phyloP scores from a whole-genome alignment of 2,888 invertebrate genomes.

The Hypsopygia costalis region DNA sequence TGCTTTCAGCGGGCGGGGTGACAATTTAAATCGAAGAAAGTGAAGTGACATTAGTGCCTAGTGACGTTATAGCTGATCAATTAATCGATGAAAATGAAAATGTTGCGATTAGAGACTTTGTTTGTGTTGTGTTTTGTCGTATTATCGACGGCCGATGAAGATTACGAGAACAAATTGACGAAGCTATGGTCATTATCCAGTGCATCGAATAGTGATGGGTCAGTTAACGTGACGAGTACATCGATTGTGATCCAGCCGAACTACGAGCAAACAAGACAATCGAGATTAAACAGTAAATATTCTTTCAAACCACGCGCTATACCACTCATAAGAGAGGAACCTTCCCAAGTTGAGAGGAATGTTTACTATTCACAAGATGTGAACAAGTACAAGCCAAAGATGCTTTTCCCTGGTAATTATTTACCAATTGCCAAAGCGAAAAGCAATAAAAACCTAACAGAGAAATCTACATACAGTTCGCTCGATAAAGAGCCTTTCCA shows the following conservation, averaged over 20 bases:
- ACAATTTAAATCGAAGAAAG: slow-evolving; percentile 40
- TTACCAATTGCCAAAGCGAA: slow-evolving; percentile 72
- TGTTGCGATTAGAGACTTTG: slow-evolving; percentile 40
- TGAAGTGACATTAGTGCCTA: slow-evolving; percentile 41
- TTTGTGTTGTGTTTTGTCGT: slow-evolving; percentile 51
- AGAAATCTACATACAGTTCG: slow-evolving; percentile 16
- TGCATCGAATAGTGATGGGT: slow-evolving; percentile 49
- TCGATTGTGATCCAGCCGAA: slow-evolving; percentile 55
- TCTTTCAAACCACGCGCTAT: slow-evolving; percentile 62
- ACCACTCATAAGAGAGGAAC: slow-evolving; percentile 40
- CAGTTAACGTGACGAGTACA: slow-evolving; percentile 60
- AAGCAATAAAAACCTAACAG: slow-evolving; percentile 41
- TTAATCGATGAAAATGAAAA: slow-evolving; percentile 36
- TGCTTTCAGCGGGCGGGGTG: slow-evolving; percentile 51
- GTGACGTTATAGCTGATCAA: slow-evolving; percentile 32
- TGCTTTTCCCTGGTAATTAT: slow-evolving; percentile 75
- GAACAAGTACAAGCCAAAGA: slow-evolving; percentile 51
- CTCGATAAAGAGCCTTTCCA: slow-evolving; percentile 38
- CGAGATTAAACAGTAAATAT: slow-evolving; percentile 41
- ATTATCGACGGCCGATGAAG: slow-evolving; percentile 37
- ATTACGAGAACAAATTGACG: slow-evolving; percentile 54
- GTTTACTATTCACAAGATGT: slow-evolving; percentile 50
- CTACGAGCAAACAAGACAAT: slow-evolving; percentile 30
- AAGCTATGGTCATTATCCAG: slow-evolving; percentile 57
- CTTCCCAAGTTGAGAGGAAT: slow-evolving; percentile 43